phyloP scores from a whole-genome alignment of 2,113 vertebrate genomes.

The Isichthys henryi region DNA sequence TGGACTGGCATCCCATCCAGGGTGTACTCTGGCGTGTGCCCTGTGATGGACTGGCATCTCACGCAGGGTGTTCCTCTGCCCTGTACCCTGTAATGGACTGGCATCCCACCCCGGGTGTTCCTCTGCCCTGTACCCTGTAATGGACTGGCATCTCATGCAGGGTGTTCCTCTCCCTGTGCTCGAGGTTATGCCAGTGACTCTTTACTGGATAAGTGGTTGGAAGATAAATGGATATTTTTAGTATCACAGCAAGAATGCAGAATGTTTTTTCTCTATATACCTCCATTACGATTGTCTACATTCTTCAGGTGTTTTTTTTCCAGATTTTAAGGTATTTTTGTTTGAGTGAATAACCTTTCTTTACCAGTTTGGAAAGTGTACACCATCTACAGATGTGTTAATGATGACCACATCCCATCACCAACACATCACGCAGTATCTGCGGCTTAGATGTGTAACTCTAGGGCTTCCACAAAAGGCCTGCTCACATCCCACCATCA shows the following conservation, averaged over 20 bases:
- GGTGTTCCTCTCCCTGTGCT: neutral
- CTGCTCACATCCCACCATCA: neutral
- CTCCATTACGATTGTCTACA: neutral
- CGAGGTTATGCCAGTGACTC: neutral
- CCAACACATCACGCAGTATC: neutral
- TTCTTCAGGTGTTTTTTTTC: neutral
- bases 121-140: too few species aligned
- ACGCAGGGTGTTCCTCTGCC: neutral
- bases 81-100: too few species aligned
- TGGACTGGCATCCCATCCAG: neutral
- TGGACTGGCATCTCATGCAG: too few species aligned
- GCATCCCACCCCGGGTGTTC: too few species aligned
- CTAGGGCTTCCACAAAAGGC: neutral
- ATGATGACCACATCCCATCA: neutral
- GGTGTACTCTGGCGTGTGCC: neutral
- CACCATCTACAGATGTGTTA: conserved; percentile 25
- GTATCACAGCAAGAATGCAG: neutral
- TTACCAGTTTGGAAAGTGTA: conserved; percentile 48
- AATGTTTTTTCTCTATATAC: neutral
- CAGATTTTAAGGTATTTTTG: neutral
- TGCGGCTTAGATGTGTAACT: neutral
- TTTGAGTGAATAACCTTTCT: conserved; percentile 40
- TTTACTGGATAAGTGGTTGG: neutral
- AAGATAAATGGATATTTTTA: conserved; percentile 31
- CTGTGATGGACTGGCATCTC: neutral